Evolutionary conservation across 2,113 vertebrate species (phyloP).

Genomic region (Carollia perspicillata): DNA sequence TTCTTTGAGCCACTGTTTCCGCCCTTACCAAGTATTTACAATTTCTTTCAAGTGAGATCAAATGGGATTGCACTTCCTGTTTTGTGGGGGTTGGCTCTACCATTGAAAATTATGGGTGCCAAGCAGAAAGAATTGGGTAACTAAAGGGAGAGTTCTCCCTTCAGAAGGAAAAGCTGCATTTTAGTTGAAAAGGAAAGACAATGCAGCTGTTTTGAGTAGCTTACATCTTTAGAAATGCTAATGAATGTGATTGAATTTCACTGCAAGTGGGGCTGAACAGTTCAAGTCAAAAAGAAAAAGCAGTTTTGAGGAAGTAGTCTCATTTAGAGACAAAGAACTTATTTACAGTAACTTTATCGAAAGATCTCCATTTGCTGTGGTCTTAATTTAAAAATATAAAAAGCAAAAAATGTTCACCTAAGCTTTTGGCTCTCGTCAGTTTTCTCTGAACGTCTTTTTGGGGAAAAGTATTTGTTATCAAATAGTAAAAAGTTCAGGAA

Average conservation of each 20-base stretch:
- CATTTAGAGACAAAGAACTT: conserved; percentile 67
- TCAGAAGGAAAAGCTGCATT: conserved; percentile 71
- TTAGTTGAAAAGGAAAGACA: conserved; percentile 65
- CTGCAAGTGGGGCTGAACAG: conserved; percentile 62
- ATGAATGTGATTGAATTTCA: conserved; percentile 69
- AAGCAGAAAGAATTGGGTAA: conserved; percentile 43
- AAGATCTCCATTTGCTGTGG: conserved; percentile 51
- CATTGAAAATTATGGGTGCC: conserved; percentile 70
- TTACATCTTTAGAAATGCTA: conserved; percentile 75
- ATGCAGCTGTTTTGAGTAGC: conserved; percentile 74
- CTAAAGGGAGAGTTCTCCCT: conserved; percentile 66
- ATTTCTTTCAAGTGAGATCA: conserved; percentile 73
- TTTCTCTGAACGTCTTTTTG: conserved; percentile 28
- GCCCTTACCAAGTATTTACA: conserved; percentile 60
- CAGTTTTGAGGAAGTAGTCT: conserved; percentile 58
- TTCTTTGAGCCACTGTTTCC: conserved; percentile 60
- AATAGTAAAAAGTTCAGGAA: conserved; percentile 10
- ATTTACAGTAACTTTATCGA: conserved; percentile 69
- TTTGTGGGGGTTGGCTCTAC: conserved; percentile 50
- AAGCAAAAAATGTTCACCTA: conserved; percentile 54
- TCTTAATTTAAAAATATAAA: conserved; percentile 57
- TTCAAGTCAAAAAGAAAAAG: conserved; percentile 66
- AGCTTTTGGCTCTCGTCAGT: not conserved
- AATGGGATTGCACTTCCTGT: conserved; percentile 74
- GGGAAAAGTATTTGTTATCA: not conserved